Conservation (phyloP, 2,113 vertebrate species). For the Vimba vimba region DNA sequence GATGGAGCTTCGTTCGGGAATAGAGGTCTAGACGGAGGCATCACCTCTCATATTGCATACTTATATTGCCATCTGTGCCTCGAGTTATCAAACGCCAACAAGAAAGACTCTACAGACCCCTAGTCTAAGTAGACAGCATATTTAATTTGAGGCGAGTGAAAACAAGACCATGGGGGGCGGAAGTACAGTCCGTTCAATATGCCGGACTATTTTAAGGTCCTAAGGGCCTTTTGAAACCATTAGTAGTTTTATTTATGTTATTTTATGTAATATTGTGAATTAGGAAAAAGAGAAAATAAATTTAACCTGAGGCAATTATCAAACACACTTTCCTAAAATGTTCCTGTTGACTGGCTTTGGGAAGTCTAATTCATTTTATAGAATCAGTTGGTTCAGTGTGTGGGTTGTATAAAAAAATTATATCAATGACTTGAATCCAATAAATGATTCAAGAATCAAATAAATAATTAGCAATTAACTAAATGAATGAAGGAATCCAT, state of each 20-base stretch:
- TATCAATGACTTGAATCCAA: neutral
- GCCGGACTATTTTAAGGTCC: neutral
- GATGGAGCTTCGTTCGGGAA: neutral
- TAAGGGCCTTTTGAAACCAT: neutral
- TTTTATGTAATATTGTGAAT: neutral
- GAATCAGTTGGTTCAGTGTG: neutral
- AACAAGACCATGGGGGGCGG: neutral
- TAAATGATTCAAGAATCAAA: too few species aligned
- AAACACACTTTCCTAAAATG: neutral
- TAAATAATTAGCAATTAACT: too few species aligned
- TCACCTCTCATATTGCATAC: slow-evolving; percentile 16
- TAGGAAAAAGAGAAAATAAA: neutral
- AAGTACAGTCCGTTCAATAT: neutral
- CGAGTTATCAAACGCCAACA: slow-evolving; percentile 2
- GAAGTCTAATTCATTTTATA: neutral
- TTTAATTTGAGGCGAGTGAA: neutral
- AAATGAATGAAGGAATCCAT: neutral
- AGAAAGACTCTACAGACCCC: neutral
- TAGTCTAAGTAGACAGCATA: neutral
- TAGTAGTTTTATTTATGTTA: neutral
- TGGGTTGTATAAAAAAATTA: neutral
- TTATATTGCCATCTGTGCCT: slow-evolving; percentile 52
- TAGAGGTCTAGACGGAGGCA: slow-evolving; percentile 17
- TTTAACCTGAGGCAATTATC: neutral
- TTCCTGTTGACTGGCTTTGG: neutral